phyloP scores from a whole-genome alignment of 1,140 invertebrate species.

The Daktulosphaira vitifoliae region DNA sequence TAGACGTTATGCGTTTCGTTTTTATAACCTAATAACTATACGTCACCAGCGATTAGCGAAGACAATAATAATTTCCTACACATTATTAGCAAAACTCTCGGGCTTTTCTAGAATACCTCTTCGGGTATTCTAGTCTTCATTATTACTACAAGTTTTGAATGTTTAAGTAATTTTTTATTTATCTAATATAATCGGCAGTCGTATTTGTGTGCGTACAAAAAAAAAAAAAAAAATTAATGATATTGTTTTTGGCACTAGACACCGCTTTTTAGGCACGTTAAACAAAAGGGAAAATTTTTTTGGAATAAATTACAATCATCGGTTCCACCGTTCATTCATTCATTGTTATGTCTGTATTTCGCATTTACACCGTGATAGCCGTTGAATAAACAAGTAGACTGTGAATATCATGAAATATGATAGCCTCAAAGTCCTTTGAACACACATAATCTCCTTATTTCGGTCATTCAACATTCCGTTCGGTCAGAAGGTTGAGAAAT shows the following conservation, averaged over 20 bases:
- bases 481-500: slow-evolving; percentile 18
- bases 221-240: slow-evolving; percentile 3
- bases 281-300: slow-evolving; percentile 24
- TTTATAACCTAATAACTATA: too few species aligned
- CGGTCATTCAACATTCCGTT: slow-evolving; percentile 28
- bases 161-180: slow-evolving; percentile 14
- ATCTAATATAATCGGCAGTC: background rate
- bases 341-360: slow-evolving; percentile 8
- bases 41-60: too few species aligned
- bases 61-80: too few species aligned
- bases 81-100: too few species aligned
- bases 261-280: background rate
- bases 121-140: too few species aligned
- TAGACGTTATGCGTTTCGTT: too few species aligned
- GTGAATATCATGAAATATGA: slow-evolving; percentile 17
- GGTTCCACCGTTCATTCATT: slow-evolving; percentile 20
- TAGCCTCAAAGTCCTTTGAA: slow-evolving; percentile 28
- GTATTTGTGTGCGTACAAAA: background rate
- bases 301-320: slow-evolving; percentile 30
- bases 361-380: slow-evolving; percentile 21
- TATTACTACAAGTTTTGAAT: slow-evolving; percentile 25
- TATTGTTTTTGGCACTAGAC: slow-evolving; percentile 25
- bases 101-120: too few species aligned
- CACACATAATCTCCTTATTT: slow-evolving; percentile 2
- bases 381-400: slow-evolving; percentile 22